Conservation (phyloP, 2,797 vertebrate species). For the Miichthys miiuy region DNA sequence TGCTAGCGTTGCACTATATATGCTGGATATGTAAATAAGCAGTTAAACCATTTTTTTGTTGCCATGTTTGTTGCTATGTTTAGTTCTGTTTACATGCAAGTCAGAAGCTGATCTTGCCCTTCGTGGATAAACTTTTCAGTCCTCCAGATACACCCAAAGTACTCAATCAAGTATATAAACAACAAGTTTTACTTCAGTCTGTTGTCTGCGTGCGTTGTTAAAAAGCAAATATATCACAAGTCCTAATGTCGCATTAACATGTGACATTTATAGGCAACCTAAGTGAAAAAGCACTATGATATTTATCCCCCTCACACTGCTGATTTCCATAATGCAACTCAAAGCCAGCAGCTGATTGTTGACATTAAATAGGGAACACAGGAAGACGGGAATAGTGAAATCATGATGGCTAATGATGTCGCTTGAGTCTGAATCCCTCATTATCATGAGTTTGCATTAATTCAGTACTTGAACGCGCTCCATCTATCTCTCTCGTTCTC, state of each 20-base stretch:
- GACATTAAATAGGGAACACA: slow-evolving; percentile 42
- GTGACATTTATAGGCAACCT: slow-evolving; percentile 50
- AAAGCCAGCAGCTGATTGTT: slow-evolving; percentile 46
- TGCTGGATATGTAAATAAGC: not conserved
- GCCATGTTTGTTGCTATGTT: not conserved
- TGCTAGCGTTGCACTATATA: not conserved
- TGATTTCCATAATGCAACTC: slow-evolving; percentile 51
- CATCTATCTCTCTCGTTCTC: slow-evolving; percentile 13
- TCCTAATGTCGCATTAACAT: slow-evolving; percentile 59
- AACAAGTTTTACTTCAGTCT: not conserved
- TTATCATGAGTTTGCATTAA: slow-evolving; percentile 64
- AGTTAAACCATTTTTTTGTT: not conserved
- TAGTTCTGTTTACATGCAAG: not conserved
- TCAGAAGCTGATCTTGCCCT: not conserved
- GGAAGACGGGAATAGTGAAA: slow-evolving; percentile 33
- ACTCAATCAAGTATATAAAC: not conserved
- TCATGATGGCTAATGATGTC: slow-evolving; percentile 52
- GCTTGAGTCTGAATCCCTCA: slow-evolving; percentile 56
- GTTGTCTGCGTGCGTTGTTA: not conserved
- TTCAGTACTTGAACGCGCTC: slow-evolving; percentile 27
- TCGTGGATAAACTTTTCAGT: not conserved
- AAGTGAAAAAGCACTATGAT: slow-evolving; percentile 40
- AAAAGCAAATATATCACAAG: slow-evolving; percentile 3
- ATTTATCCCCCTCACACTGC: slow-evolving; percentile 28
- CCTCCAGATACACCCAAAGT: not conserved